Evolutionary conservation across 2,113 vertebrate species (phyloP).

Genomic region (Aythya baeri): DNA sequence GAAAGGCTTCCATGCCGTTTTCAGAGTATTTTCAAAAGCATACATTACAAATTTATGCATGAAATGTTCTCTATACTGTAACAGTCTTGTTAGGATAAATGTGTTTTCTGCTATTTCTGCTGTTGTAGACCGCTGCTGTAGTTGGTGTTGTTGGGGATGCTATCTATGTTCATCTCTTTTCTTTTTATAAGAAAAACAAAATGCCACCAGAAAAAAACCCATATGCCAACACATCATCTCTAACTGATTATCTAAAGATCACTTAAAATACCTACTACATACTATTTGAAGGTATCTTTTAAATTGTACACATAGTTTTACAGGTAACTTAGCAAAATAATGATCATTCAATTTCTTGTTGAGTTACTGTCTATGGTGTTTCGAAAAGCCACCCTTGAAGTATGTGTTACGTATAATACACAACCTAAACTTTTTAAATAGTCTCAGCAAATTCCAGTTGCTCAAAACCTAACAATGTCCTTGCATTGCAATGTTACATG

Average conservation of each 20-base stretch:
- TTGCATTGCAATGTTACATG: background rate
- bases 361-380: background rate
- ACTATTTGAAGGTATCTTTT: background rate
- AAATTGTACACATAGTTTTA: background rate
- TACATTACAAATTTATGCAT: background rate
- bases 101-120: background rate
- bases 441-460: background rate
- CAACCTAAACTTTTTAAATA: background rate
- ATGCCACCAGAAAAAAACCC: no score
- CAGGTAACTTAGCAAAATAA: background rate
- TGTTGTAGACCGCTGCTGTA: background rate
- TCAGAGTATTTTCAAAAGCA: background rate
- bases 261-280: background rate
- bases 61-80: background rate
- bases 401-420: background rate
- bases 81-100: background rate
- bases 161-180: background rate
- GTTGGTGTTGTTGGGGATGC: background rate
- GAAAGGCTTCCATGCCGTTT: background rate
- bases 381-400: background rate
- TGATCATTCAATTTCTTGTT: background rate
- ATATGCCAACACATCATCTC: background rate
- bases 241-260: background rate
- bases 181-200: no score
- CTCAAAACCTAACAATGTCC: background rate